Base-by-base conservation (phyloP, 2,113 vertebrate genomes). In the Dolichotis patagonum region DNA sequence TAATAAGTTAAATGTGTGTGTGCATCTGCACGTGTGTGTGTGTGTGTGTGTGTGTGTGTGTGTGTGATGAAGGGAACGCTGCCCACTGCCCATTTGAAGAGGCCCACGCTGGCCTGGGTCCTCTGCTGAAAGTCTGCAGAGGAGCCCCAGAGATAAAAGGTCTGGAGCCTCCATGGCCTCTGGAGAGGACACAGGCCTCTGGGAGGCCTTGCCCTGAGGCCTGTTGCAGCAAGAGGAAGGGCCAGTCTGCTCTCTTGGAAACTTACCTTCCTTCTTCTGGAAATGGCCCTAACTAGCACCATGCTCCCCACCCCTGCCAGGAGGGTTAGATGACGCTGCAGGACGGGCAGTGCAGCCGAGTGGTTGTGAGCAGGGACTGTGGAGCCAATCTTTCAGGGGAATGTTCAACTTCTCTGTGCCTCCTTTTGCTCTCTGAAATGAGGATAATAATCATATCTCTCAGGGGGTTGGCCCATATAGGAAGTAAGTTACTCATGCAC, bases 1-100 rank as follows among this genome's bases (percentile, higher is more conserved):
- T 94, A 98, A 96, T 97, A 96, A 96, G 88, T 96, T 97, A 97
- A 97, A 98, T 38, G 43, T 20, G 49, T 1, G 28, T 56, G 32
- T 38, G 43, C 16, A 26, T 41, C 30, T 26, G 35, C 1, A 9
- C 7, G 58, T 19, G 35, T 38, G 52, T 20, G 58, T 2, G 49
- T 56, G 30, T 30, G 43, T 38, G 58, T 41, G 38, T 26, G 69
- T 2, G 35, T 20, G 46, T 22, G 54, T 13, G 10, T 7, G 63
- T 24, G 46, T 11, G 65, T 19, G 43, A 32, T 49, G 28, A 78
- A 78, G 43, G 75, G 13, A 32, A 49, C 75, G 16, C 75, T 78
- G 43, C n/a, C n/a, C 69, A 38, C 73, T 77, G 73, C n/a, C 38
- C 73, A 38, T 65, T 90, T 82, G 56, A 94, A 97, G 93, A 96